Evolutionary conservation across 2,888 invertebrate species (phyloP), one percentile per base, ranked within the genome.

Genomic region (Diarsia dahlii): DNA sequence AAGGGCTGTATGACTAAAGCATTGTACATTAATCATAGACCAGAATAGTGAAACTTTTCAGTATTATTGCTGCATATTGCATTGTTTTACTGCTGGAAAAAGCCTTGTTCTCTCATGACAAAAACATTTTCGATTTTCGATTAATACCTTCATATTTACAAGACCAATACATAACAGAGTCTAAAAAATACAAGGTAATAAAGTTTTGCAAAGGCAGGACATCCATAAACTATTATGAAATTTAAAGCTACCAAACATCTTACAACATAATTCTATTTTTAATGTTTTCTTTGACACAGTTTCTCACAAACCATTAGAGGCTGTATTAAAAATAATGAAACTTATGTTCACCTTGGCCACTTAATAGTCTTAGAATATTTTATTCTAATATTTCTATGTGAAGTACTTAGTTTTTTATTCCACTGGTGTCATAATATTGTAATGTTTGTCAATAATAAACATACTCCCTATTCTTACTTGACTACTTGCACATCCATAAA

Each of bases 1-100:
- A 71, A 87, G 80, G 48, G 28, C 60, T 60, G n/a, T 48, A 50
- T 52, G 34, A 68, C 18, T 48, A 28, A 39, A 65, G 48, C 66
- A 64, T 63, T 74, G 28, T 65, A 39, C 18, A 28, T 45, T 54
- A 8, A 63, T 63, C 58, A 87, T 72, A 81, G 71, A 85, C 74
- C 78, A 82, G 8, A 71, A 56, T 56, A 66, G 64, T 71, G 54
- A 63, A 62, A 28, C 56, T 58, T 63, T 81, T 82, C 23, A 52
- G 46, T 48, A 13, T 69, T 68, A 52, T 48, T 76, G 18, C 54
- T 64, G 46, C 4, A 64, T 12, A 20, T 18, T 67, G 15, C 23
- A 52, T 58, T 78, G 66, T 63, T 12, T 73, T 34, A 56, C n/a
- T 65, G 18, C 6, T 46, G 23, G 34, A 34, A 74, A 46, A 56